phyloP scores from a whole-genome alignment of 2,797 vertebrate genomes.

The Australoheros facetus region DNA sequence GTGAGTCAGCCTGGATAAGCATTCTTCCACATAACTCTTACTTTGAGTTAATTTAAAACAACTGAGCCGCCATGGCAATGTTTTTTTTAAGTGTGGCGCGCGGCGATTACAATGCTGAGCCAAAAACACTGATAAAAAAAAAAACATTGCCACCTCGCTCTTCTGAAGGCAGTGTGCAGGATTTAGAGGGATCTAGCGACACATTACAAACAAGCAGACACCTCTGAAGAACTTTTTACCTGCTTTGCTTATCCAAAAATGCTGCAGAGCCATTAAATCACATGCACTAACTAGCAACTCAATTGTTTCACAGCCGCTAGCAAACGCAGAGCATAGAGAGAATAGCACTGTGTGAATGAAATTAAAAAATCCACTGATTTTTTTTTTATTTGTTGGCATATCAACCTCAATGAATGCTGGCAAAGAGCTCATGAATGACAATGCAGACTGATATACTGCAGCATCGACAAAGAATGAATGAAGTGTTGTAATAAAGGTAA shows the following conservation, averaged over 20 bases:
- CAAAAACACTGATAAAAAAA: constrained; percentile 9
- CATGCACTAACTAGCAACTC: not conserved
- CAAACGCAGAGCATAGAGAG: not conserved
- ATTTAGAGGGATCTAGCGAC: not conserved
- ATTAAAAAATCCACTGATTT: not conserved
- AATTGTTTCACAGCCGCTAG: not conserved
- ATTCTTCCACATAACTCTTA: constrained; percentile 33
- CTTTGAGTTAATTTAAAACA: constrained; percentile 24
- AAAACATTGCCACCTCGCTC: not conserved
- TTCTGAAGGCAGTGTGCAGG: not conserved
- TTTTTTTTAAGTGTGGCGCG: not conserved
- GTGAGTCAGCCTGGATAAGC: constrained; percentile 39
- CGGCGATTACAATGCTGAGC: not conserved
- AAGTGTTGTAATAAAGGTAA: constrained; percentile 1
- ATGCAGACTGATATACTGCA: constrained; percentile 8
- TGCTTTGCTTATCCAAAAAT: not conserved
- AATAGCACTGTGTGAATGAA: not conserved
- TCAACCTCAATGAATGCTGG: not conserved
- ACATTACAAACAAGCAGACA: not conserved
- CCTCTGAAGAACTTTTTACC: not conserved
- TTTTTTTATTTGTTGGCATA: not conserved
- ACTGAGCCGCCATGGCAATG: not conserved
- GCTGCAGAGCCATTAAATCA: not conserved
- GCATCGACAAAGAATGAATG: constrained; percentile 13
- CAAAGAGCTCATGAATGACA: constrained; percentile 19